A percentile compares a stretch with the other conserved stretches of the same genome.
Evolutionary conservation across 2,113 vertebrate species (phyloP).

Genomic region (Thalassoma bifasciatum): DNA sequence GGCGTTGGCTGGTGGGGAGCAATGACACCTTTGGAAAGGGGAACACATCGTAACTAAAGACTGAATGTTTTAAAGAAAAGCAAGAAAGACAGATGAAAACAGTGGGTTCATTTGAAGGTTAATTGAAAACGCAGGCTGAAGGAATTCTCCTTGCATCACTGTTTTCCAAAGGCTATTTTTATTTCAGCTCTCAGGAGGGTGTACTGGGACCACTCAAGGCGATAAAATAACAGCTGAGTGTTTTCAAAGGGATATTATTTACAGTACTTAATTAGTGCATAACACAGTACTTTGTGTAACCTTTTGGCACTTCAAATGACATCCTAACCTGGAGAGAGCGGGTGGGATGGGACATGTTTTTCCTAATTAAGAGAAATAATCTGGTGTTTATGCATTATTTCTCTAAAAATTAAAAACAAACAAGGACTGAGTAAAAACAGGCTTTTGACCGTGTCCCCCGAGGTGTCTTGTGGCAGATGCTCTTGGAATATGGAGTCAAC

Average conservation of each 20-base stretch:
- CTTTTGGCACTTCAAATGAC: neutral
- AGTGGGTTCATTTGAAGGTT: neutral
- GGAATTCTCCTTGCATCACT: neutral
- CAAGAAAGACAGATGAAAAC: neutral
- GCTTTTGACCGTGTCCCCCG: too few species aligned
- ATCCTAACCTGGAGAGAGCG: neutral
- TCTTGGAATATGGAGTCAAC: too few species aligned
- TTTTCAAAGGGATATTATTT: neutral
- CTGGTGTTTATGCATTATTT: too few species aligned
- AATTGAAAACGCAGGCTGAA: neutral
- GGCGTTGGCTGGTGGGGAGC: slow-evolving; percentile 84
- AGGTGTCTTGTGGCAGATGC: too few species aligned
- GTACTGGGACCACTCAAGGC: neutral
- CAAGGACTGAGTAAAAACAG: too few species aligned
- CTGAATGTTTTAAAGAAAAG: too few species aligned
- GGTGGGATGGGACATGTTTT: too few species aligned
- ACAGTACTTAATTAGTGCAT: neutral
- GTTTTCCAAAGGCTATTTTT: slow-evolving; percentile 2
- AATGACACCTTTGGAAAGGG: slow-evolving; percentile 85
- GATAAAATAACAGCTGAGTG: neutral
- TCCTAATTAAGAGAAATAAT: too few species aligned
- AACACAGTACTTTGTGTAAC: neutral
- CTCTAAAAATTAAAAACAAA: too few species aligned
- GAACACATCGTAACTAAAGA: neutral
- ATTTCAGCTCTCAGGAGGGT: neutral